A percentile compares a stretch with the other conserved stretches of the same genome.
Conservation (phyloP, 2,797 vertebrate species). For the Capromys pilorides region DNA sequence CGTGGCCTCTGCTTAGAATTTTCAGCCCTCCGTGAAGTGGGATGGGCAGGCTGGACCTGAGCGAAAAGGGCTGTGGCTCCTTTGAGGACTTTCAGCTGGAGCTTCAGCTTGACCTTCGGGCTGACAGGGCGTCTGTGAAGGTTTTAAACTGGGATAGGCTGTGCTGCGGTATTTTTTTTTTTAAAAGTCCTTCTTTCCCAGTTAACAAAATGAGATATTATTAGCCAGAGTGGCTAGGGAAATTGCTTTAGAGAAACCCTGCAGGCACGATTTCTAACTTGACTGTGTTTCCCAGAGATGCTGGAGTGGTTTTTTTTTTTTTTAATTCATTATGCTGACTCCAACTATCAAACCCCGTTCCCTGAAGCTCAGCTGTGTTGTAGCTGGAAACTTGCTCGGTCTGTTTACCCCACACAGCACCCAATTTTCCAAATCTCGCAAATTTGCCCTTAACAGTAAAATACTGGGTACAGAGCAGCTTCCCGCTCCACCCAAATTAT, state of each 20-base stretch:
- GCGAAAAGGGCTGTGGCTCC: not conserved
- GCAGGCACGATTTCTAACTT: constrained; percentile 74
- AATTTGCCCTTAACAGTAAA: constrained; percentile 81
- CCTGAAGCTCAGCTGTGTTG: constrained; percentile 81
- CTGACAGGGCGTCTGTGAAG: not conserved
- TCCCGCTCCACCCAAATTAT: constrained; percentile 73
- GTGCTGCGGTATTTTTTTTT: constrained; percentile 34
- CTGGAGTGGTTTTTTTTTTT: constrained; percentile 40
- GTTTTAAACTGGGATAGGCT: not conserved
- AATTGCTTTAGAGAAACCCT: constrained; percentile 51
- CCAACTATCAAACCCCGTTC: constrained; percentile 78
- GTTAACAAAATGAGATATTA: constrained; percentile 79
- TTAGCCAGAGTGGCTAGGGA: constrained; percentile 69
- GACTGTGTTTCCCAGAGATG: constrained; percentile 74
- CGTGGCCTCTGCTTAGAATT: not conserved
- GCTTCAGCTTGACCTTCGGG: constrained; percentile 31
- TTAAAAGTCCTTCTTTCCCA: constrained; percentile 43
- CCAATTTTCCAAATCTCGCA: constrained; percentile 80
- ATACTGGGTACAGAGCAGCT: constrained; percentile 75
- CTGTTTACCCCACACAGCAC: constrained; percentile 78
- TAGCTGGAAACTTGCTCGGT: constrained; percentile 76
- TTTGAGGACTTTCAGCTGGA: not conserved
- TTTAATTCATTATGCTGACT: constrained; percentile 77
- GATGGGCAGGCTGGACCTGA: not conserved
- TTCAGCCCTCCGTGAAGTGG: not conserved